A percentile compares a stretch with the other conserved stretches of the same genome.
Evolutionary conservation across 2,113 vertebrate genomes (phyloP).

Genomic region (Pelobates fuscus): DNA sequence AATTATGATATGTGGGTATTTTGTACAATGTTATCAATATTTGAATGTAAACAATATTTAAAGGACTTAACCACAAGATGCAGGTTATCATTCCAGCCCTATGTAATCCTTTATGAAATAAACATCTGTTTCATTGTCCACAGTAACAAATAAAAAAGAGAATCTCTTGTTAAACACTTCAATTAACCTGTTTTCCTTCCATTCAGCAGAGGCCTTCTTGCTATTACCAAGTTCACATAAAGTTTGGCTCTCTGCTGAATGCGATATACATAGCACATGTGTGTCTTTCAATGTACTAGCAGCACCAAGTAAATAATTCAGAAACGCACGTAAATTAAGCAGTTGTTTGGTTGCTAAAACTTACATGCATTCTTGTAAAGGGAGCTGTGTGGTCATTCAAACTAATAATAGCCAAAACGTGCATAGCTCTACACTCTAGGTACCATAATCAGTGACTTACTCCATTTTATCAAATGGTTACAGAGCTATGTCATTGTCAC

Average conservation of each 20-base stretch:
- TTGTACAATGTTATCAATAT: too few species aligned
- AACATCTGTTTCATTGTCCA: slow-evolving; percentile 35
- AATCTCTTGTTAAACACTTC: slow-evolving; percentile 45
- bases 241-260: not conserved
- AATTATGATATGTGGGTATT: too few species aligned
- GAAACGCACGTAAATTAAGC: slow-evolving; percentile 6
- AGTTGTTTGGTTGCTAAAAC: not conserved
- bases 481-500: too few species aligned
- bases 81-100: too few species aligned
- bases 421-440: too few species aligned
- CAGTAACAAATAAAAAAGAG: slow-evolving; percentile 1
- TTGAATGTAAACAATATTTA: too few species aligned
- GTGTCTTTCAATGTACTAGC: slow-evolving; percentile 32
- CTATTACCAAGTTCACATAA: slow-evolving; percentile 26
- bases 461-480: too few species aligned
- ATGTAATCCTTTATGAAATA: slow-evolving; percentile 11
- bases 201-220: slow-evolving; percentile 24
- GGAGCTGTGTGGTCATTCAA: not conserved
- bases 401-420: too few species aligned
- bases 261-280: not conserved
- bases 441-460: too few species aligned
- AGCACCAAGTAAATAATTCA: slow-evolving; percentile 4
- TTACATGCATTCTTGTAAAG: slow-evolving; percentile 18
- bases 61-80: too few species aligned
- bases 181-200: slow-evolving; percentile 37